Base-by-base conservation (phyloP, 23 tunicate species). In the Clavelina lepadiformis region DNA sequence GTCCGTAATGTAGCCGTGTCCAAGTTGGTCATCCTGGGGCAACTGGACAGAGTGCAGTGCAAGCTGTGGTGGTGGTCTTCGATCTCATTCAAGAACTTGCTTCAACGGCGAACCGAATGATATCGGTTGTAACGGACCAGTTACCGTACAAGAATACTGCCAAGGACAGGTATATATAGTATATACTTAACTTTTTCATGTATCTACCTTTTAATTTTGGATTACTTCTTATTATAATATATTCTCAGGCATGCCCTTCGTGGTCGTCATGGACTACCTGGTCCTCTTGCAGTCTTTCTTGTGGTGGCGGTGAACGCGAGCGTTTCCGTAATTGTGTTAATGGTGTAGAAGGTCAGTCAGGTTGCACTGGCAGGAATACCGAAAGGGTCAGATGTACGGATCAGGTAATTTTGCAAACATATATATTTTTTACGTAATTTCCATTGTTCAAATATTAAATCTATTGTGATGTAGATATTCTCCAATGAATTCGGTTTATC, bases 231-330 rank as follows among this genome's bases (percentile, higher is more conserved):
- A 61, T 8, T 13, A 61, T 61, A 28, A 61, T 11, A 61, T 15
- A 18, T 63, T 36, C 7, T 36, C 45, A 82, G 82, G 61, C 59
- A 6, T 93, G 98, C 69, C 93, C 98, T 0, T 61, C 58, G 29
- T 93, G 93, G 88, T 51, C 75, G 28, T 32, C 25, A 2, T 93
- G 98, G 98, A 67, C 65, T 15, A 32, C 65, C 3, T 83, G 92
- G 92, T 47, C 46, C 5, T 57, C 69, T 18, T 93, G 98, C 46
- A 61, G 73, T 51, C 51, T 31, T 5, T 61, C 98, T 1, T 93
- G 98, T 55, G 94, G 88, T 6, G 82, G 78, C 0, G 98, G 94
- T 3, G 15, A 31, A 2, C 54, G 65, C 0, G 23, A 45, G 28
- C 60, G 72, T n/a, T 33, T 82, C 15, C 51, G 98, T 13, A 18